Evolutionary conservation across 2,888 invertebrate genomes (phyloP), one percentile per base, ranked within the genome.

Genomic region (Parnassius orleans): DNA sequence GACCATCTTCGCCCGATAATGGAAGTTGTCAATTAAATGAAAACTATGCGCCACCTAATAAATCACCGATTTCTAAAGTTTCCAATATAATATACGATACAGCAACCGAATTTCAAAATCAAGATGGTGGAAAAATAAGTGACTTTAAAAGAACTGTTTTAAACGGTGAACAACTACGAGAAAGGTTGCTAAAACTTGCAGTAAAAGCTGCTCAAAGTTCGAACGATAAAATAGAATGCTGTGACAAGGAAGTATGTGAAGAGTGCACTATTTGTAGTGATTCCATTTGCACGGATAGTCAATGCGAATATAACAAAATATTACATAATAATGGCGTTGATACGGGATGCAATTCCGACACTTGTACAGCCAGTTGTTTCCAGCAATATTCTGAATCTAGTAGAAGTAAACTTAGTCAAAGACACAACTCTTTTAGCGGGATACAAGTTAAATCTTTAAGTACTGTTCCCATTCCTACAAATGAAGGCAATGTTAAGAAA

Each of bases 121-220:
- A 67, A 46, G 84, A 86, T 60, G 76, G 79, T 59, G 88, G 90
- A 74, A 78, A 83, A 52, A 85, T 89, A 65, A 85, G 81, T 66
- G 90, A 90, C 63, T 88, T 91, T 61, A 92, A 89, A 77, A 83
- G 85, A 74, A 90, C 88, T 50, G 86, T 92, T 47, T 81, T 94
- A 0, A 94, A 95, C 61, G 94, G 94, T 15, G 95, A 95, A 69
- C 95, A 95, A 72, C 80, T 95, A 57, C 84, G 95, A 63, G 93
- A 94, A 68, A 93, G 94, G 50, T 81, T 95, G 19, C 89, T 95
- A 70, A 94, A 94, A 78, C 89, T 95, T 67, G 93, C 93, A 3
- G 90, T 93, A 5, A 92, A 92, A 80, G 86, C 87, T 56, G 78
- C 90, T 65, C 87, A 87, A 74, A 86, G 80, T 74, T 82, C 90